phyloP scores from a whole-genome alignment of 2,888 invertebrate species.

The Disparrhopalites patrizii region DNA sequence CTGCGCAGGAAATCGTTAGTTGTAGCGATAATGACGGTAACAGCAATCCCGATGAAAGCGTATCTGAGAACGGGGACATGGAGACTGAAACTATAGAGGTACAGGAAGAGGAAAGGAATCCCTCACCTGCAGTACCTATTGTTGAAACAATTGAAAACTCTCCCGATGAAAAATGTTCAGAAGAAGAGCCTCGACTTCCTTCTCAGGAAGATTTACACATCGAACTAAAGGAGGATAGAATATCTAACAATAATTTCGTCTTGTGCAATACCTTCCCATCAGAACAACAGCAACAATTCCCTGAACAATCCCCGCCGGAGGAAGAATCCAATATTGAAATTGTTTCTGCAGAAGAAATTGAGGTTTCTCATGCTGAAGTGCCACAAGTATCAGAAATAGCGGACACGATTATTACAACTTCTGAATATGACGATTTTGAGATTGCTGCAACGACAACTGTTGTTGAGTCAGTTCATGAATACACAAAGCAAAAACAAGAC shows the following conservation, averaged over 20 bases:
- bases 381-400: not conserved
- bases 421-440: not conserved
- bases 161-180: too few species aligned
- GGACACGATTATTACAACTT: not conserved
- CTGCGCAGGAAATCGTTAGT: not conserved
- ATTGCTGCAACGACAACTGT: not conserved
- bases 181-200: too few species aligned
- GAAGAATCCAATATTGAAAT: not conserved
- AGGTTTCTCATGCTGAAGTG: not conserved
- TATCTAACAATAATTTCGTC: too few species aligned
- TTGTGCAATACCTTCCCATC: too few species aligned
- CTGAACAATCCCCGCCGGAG: too few species aligned
- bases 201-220: too few species aligned
- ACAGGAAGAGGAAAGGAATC: not conserved
- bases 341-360: not conserved
- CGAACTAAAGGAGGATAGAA: too few species aligned
- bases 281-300: not conserved
- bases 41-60: not conserved
- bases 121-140: not conserved
- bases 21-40: not conserved
- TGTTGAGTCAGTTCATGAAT: not conserved
- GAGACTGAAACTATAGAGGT: not conserved
- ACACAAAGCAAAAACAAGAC: too few species aligned
- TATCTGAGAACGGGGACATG: not conserved
- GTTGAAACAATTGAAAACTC: too few species aligned